Evolutionary conservation across 2,888 invertebrate genomes (phyloP), one percentile per base, ranked within the genome.

Genomic region (Phyllotreta cruciferae): DNA sequence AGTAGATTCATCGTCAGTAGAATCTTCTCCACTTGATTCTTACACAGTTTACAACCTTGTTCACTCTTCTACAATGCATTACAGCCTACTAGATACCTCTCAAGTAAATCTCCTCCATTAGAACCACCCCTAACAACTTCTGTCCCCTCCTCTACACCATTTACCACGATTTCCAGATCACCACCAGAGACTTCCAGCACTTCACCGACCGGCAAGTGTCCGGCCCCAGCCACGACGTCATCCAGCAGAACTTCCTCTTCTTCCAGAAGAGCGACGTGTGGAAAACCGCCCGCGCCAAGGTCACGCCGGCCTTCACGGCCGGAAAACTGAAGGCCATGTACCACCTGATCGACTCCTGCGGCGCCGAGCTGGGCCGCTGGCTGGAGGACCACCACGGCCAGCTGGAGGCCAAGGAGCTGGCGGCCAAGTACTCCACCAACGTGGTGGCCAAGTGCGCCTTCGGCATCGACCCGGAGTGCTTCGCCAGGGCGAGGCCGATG

Each of bases 301-400:
- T 86, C 36, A 82, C 84, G 0, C 85, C 86, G 0, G 82, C 83
- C 0, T 83, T 87, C 70, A 84, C 85, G 0, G 81, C 83, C 1
- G 85, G 84, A 13, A 87, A 86, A 73, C 76, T 87, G 60, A 85
- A 83, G 71, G 76, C 74, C 44, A 85, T 86, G 85, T 79, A 83
- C 34, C 79, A 80, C 0, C 71, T 83, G n/a, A 80, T 85, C 65
- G 68, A 79, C 8, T 41, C 10, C 4, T 37, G 37, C 34, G 57
- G 37, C 0, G 55, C 14, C 11, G 35, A 52, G 9, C 34, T 65
- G 38, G 10, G 13, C 13, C 6, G 39, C 10, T 60, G 49, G 49
- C 10, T 65, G n/a, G 37, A 41, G 6, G 10, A 52, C 1, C 42
- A 62, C 38, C 38, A 47, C 10, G 63, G 62, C 0, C 49, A 52